Conservation (phyloP, 2,113 vertebrate species). For the Chloropsis cyanopogon region DNA sequence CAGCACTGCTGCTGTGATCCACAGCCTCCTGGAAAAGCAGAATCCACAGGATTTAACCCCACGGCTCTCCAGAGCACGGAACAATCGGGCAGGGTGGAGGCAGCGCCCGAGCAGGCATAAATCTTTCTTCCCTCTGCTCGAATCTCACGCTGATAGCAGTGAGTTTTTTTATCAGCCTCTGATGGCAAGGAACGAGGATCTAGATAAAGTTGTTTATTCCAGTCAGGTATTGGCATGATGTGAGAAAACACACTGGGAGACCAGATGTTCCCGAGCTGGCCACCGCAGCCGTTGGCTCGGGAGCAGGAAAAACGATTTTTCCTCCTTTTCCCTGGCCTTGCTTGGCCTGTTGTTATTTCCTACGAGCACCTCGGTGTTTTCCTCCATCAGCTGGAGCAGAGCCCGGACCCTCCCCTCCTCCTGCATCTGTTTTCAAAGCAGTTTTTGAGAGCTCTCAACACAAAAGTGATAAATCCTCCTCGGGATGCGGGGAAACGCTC, state of each 20-base stretch:
- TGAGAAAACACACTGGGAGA: slow-evolving; percentile 34
- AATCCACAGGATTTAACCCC: not conserved
- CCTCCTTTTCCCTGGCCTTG: slow-evolving; percentile 7
- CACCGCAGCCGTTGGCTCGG: not conserved
- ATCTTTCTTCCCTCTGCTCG: slow-evolving; percentile 15
- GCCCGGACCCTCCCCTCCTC: not conserved
- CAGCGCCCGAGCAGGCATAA: not conserved
- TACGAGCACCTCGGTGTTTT: not conserved
- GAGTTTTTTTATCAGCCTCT: slow-evolving; percentile 29
- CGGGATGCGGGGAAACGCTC: not conserved
- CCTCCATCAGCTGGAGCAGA: not conserved
- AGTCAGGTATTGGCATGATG: slow-evolving; percentile 42
- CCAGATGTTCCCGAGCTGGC: slow-evolving; percentile 34
- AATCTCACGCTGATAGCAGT: slow-evolving; percentile 46
- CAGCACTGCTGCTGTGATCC: not conserved
- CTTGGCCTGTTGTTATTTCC: slow-evolving; percentile 33
- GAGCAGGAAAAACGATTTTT: slow-evolving; percentile 41
- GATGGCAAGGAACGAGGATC: slow-evolving; percentile 37
- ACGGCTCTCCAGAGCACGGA: not conserved
- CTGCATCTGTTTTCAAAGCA: not conserved
- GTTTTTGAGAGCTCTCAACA: not conserved
- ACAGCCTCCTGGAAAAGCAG: not conserved
- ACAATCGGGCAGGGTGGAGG: slow-evolving; percentile 36
- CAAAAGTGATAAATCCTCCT: not conserved
- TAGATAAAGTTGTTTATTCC: slow-evolving; percentile 62